Evolutionary conservation across 2,888 invertebrate genomes (phyloP).

Genomic region (Argyresthia goedartella): DNA sequence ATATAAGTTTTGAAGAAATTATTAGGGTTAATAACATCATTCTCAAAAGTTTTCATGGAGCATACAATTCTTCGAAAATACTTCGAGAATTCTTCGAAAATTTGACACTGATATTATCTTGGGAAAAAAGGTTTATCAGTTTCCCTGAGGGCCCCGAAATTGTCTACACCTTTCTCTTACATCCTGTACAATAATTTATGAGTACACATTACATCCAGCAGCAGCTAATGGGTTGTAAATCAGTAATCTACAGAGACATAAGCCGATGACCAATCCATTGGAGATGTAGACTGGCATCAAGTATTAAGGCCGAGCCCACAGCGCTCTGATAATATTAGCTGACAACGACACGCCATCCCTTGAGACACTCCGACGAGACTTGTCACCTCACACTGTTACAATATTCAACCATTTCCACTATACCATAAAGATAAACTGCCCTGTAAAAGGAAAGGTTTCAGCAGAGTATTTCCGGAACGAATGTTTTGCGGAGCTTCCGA

Average conservation of each 20-base stretch:
- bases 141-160: not conserved
- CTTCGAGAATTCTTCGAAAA: no score
- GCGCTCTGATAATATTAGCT: conserved; percentile 1
- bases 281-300: conserved; percentile 43
- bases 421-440: not conserved
- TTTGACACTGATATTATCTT: no score
- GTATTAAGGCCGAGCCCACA: conserved; percentile 34
- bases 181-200: not conserved
- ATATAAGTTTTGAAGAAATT: no score
- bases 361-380: not conserved
- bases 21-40: not conserved
- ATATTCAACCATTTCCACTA: not conserved
- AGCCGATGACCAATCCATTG: conserved; percentile 31
- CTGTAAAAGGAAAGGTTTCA: not conserved
- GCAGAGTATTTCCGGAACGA: not conserved
- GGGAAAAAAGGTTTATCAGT: no score
- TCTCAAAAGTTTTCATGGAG: no score
- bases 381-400: not conserved
- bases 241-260: conserved; percentile 14
- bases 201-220: not conserved
- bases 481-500: conserved; percentile 1
- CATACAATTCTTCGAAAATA: no score
- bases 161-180: not conserved
- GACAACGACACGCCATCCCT: not conserved
- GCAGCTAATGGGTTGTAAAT: conserved; percentile 1